Conservation (phyloP, 2,797 vertebrate genomes). For the Lagodon rhomboides region DNA sequence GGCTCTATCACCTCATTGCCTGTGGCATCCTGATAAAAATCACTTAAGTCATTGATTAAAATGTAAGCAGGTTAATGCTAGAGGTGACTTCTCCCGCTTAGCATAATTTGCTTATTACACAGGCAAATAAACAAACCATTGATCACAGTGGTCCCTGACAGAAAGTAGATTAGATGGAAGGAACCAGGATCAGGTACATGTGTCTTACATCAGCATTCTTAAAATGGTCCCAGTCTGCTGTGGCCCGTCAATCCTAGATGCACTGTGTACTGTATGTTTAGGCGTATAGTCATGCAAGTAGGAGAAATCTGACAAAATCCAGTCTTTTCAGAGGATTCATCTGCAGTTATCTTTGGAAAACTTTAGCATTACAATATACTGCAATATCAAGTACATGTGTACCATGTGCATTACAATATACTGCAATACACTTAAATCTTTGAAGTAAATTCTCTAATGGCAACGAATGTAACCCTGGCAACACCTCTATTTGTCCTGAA, state of each 20-base stretch:
- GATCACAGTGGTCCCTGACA: conserved; percentile 72
- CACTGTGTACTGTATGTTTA: too few species aligned
- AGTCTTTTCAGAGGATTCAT: neutral
- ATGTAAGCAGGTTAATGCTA: conserved; percentile 83
- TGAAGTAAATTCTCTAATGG: neutral
- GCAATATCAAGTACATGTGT: too few species aligned
- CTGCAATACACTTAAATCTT: neutral
- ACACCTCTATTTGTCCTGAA: neutral
- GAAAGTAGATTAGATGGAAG: conserved; percentile 67
- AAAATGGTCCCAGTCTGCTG: conserved; percentile 28
- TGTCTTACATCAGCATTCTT: conserved; percentile 45
- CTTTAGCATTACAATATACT: neutral
- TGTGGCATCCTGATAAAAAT: conserved; percentile 80
- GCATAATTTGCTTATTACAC: conserved; percentile 82
- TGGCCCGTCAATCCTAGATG: conserved; percentile 30
- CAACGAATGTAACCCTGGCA: conserved; percentile 1
- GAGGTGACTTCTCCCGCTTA: conserved; percentile 77
- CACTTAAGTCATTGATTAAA: conserved; percentile 85
- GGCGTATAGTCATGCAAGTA: neutral
- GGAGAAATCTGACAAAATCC: neutral
- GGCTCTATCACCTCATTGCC: conserved; percentile 71
- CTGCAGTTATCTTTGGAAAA: neutral
- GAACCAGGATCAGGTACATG: conserved; percentile 54
- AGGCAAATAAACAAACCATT: conserved; percentile 84
- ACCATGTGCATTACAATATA: too few species aligned